Conservation (phyloP, 2,113 vertebrate genomes). For the Microcebus jonahi region DNA sequence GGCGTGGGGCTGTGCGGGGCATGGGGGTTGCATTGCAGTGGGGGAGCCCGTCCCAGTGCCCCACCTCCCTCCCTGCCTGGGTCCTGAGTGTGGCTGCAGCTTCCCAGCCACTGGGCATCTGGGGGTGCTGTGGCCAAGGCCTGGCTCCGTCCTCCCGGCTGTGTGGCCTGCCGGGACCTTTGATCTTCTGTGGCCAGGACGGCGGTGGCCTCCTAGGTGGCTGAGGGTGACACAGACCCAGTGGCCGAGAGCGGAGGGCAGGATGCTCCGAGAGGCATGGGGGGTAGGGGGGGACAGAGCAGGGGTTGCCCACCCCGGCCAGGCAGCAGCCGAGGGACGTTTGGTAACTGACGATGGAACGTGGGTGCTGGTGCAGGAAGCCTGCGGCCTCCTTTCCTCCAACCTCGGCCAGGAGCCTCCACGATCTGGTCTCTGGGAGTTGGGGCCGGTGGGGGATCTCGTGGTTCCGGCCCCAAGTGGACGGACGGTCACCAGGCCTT, state of each 20-base stretch:
- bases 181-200: rapidly evolving
- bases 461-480: neutral
- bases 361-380: too few relatives aligned
- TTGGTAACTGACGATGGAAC: neutral
- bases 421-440: neutral
- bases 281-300: rapidly evolving
- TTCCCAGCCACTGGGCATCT: neutral
- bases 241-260: neutral
- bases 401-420: rapidly evolving
- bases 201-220: neutral
- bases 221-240: neutral
- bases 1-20: neutral
- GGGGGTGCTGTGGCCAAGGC: neutral
- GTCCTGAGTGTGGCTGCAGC: neutral
- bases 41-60: neutral
- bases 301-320: neutral
- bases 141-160: neutral
- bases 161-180: neutral
- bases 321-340: neutral
- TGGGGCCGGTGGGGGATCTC: neutral
- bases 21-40: neutral
- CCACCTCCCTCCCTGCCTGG: neutral
- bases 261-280: too few relatives aligned
- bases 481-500: neutral
- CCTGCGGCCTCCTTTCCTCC: neutral